Conservation (phyloP, 2,888 invertebrate species). For the Lamellibrachia columna region DNA sequence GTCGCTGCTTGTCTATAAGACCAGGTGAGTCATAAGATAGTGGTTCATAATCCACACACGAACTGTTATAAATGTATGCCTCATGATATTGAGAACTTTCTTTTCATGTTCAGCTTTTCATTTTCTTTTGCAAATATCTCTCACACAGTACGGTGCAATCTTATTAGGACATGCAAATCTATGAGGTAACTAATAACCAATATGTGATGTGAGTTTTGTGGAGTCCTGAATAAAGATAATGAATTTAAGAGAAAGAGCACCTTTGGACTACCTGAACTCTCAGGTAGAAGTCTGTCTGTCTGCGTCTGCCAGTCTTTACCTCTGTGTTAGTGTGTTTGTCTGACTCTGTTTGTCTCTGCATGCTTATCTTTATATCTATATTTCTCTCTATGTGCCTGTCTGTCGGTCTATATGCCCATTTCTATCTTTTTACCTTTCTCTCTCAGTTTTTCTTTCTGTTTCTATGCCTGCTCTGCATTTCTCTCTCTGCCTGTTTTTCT, state of each 20-base stretch:
- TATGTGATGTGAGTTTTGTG: not conserved
- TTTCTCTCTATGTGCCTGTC: too few species aligned
- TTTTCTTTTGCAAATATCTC: not conserved
- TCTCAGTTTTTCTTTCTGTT: too few species aligned
- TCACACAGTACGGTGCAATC: not conserved
- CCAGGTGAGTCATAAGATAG: not conserved
- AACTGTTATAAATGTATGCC: conserved; percentile 6
- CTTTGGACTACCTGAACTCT: not conserved
- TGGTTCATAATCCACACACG: not conserved
- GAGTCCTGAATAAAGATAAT: not conserved
- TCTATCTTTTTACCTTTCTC: too few species aligned
- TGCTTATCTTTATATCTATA: too few species aligned
- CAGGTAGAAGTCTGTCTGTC: not conserved
- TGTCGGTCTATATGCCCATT: too few species aligned
- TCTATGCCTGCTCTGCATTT: too few species aligned
- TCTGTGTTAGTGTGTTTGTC: too few species aligned
- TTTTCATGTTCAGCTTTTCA: not conserved
- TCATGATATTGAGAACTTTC: not conserved
- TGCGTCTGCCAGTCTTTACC: too few species aligned
- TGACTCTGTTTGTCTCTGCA: too few species aligned
- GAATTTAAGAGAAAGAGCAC: not conserved
- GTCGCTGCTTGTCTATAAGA: not conserved
- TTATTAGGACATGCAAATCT: conserved; percentile 12
- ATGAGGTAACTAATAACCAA: not conserved
- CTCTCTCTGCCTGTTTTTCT: too few species aligned